phyloP scores from a whole-genome alignment of 2,888 invertebrate genomes.

The Lissonota sp. region DNA sequence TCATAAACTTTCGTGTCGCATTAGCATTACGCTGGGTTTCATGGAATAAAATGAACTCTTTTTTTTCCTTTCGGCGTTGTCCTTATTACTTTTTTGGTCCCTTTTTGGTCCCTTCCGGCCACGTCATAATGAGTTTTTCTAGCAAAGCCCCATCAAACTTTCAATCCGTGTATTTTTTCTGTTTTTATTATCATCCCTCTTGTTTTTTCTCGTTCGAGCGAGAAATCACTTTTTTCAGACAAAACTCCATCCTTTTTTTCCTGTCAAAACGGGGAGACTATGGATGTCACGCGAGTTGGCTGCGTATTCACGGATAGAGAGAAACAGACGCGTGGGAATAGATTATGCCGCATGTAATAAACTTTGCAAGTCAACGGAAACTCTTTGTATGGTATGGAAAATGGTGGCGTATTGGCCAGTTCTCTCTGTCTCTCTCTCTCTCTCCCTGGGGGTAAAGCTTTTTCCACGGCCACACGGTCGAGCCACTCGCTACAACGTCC shows the following conservation, averaged over 20 bases:
- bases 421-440: background rate
- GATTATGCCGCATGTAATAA: constrained; percentile 28
- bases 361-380: constrained; percentile 11
- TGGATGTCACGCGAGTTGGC: background rate
- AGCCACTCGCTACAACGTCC: constrained; percentile 41
- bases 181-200: constrained; percentile 8
- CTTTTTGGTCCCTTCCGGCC: background rate
- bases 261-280: background rate
- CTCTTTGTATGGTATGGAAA: constrained; percentile 12
- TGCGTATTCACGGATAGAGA: background rate
- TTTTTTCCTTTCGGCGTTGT: background rate
- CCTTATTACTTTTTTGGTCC: background rate
- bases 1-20: background rate
- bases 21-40: background rate
- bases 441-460: constrained; percentile 5
- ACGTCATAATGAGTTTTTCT: constrained; percentile 45
- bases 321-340: background rate
- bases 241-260: background rate
- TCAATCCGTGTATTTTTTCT: constrained; percentile 21
- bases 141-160: constrained; percentile 20
- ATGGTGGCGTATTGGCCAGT: constrained; percentile 14
- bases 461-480: constrained; percentile 18
- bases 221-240: background rate
- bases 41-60: background rate
- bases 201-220: background rate